Evolutionary conservation across 2,888 invertebrate genomes (phyloP).

Genomic region (Mimumesa dahlbomi): DNA sequence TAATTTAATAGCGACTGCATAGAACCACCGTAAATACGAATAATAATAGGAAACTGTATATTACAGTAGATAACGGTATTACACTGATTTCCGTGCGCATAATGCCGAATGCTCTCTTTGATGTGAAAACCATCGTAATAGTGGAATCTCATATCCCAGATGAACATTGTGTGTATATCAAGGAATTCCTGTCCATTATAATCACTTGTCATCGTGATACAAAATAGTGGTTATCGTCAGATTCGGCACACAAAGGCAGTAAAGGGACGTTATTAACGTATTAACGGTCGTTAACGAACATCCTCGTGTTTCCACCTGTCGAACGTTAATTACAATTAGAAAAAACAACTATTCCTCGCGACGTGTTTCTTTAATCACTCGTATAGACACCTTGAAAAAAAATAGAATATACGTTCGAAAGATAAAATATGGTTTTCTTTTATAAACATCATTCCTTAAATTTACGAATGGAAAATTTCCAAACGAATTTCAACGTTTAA

Average conservation of each 20-base stretch:
- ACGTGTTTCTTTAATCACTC: too few species aligned
- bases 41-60: not conserved
- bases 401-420: too few species aligned
- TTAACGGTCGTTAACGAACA: too few species aligned
- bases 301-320: too few species aligned
- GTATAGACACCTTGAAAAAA: too few species aligned
- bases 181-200: constrained; percentile 24
- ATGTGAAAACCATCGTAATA: constrained; percentile 31
- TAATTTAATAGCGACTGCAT: too few species aligned
- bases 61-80: not conserved
- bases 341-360: too few species aligned
- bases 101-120: constrained; percentile 21
- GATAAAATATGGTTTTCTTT: too few species aligned
- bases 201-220: constrained; percentile 9
- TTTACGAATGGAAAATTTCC: too few species aligned
- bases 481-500: too few species aligned
- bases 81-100: constrained; percentile 11
- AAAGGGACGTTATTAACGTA: not conserved
- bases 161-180: constrained; percentile 17
- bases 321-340: too few species aligned
- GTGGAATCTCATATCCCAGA: constrained; percentile 12
- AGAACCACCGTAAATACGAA: not conserved
- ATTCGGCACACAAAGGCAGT: not conserved
- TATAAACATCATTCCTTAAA: too few species aligned
- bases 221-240: constrained; percentile 3